Base-by-base conservation (phyloP, 2,888 invertebrate species). In the Argyresthia albistria region DNA sequence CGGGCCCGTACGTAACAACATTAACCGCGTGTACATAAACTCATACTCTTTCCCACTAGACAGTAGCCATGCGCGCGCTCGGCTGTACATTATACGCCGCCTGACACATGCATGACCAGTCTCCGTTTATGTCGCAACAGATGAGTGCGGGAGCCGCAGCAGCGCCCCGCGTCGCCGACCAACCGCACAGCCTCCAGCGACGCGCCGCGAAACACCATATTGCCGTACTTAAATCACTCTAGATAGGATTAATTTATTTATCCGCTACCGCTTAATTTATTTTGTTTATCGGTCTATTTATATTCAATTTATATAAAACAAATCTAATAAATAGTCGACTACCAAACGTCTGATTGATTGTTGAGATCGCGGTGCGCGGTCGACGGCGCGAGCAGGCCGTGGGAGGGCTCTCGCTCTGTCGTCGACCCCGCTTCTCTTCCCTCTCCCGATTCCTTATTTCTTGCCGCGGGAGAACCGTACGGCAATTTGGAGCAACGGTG, bases 101-200 rank as follows among this genome's bases (percentile, higher is more conserved):
- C 83, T 86, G 80, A 87, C 76, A 86, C 73, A 76, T 87, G 88
- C 88, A 88, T 88, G 88, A 88, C 82, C 82, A 81, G 78, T 83
- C 82, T 86, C 77, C 84, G 83, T 87, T 86, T 87, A 84, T 87
- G 87, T 87, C 87, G 84, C 83, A 86, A 86, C 87, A 87, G 87
- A 84, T 76, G 87, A 76, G 84, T 83, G 84, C 77, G 70, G 73
- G 69, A 76, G 83, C 81, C 67, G 83, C 80, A 74, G 80, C 78
- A 72, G 54, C 51, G 25, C 76, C 78, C 72, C 53, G 76, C 79
- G 73, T 69, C 76, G 79, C 80, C 79, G 79, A 76, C 80, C 76
- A 77, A 66, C 81, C 73, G 74, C 80, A 78, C 79, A 80, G 77
- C 78, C 78, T 72, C 78, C 86, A 76, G 80, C 80, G 77, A 76